Evolutionary conservation across 1,140 invertebrate genomes (phyloP).

Genomic region (Sweltsa coloradensis): DNA sequence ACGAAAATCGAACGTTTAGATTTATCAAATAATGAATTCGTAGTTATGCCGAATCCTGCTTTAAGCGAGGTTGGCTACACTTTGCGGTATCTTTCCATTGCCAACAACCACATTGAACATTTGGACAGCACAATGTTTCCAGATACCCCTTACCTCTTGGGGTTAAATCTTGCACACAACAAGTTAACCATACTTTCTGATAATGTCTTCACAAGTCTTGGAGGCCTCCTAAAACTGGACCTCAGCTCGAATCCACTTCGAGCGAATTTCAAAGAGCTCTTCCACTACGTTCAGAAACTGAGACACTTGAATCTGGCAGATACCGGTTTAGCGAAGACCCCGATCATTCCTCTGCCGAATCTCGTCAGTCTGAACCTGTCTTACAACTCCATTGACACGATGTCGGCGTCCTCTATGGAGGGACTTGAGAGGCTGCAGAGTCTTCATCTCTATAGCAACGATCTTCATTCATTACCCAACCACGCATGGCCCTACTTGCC

Average conservation of each 20-base stretch:
- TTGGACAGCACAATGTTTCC: conserved; percentile 79
- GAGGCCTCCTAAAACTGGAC: conserved; percentile 62
- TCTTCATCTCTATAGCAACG: conserved; percentile 52
- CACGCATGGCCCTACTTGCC: conserved; percentile 42
- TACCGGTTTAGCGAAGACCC: conserved; percentile 59
- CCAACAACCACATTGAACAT: conserved; percentile 71
- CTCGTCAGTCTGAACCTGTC: conserved; percentile 63
- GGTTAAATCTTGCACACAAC: conserved; percentile 66
- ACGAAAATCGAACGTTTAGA: conserved; percentile 69
- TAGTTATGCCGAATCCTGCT: conserved; percentile 54
- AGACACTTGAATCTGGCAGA: conserved; percentile 59
- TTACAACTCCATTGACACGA: conserved; percentile 49
- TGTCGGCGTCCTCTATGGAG: conserved; percentile 46
- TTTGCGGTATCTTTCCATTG: conserved; percentile 59
- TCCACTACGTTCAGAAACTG: conserved; percentile 71
- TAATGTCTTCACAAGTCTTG: conserved; percentile 74
- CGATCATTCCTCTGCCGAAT: conserved; percentile 55
- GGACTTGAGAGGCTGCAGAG: conserved; percentile 46
- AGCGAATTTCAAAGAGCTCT: conserved; percentile 81
- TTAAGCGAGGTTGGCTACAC: conserved; percentile 63
- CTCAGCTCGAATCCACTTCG: conserved; percentile 67
- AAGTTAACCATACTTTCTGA: conserved; percentile 73
- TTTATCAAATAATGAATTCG: conserved; percentile 65
- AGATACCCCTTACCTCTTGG: conserved; percentile 62
- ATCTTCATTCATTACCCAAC: conserved; percentile 46